These are phyloP conservation scores for Halocaridina rubra DNA, from an alignment of 2,888 invertebrate species.

Conservation along the genomic window DNA sequence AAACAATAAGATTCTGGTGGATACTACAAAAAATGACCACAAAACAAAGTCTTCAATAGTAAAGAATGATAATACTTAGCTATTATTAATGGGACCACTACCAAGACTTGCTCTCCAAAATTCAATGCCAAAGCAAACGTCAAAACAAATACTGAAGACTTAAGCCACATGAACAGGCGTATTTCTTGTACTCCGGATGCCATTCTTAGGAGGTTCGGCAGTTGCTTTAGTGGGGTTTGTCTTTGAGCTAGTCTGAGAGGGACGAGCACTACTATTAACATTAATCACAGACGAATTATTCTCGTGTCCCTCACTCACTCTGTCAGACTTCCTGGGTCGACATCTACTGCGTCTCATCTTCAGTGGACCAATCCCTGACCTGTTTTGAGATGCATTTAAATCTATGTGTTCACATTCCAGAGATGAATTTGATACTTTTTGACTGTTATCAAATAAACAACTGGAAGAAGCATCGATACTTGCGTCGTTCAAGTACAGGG, in stretches of 20 bases:
- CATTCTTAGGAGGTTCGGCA: neutral
- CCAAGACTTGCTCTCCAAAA: too few species aligned
- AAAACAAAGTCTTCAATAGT: too few species aligned
- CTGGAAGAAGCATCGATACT: neutral
- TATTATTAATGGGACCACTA: too few species aligned
- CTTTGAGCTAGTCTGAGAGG: neutral
- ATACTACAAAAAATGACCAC: neutral
- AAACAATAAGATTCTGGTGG: neutral
- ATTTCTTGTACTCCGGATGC: neutral
- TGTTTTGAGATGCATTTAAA: neutral
- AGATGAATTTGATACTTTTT: neutral
- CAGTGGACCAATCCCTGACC: neutral
- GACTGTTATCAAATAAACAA: neutral
- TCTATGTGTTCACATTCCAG: neutral
- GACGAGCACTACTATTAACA: neutral
- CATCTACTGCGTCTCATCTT: neutral
- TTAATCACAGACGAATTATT: constrained; percentile 26
- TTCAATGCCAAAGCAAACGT: too few species aligned
- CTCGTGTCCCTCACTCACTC: constrained; percentile 15
- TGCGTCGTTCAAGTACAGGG: neutral
- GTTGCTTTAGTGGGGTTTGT: neutral
- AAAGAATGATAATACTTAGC: too few species aligned
- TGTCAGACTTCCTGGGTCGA: neutral
- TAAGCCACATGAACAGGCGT: neutral
- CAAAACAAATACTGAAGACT: constrained; percentile 15